Evolutionary conservation across 2,113 vertebrate genomes (phyloP).

Genomic region (Bubo scandiacus): DNA sequence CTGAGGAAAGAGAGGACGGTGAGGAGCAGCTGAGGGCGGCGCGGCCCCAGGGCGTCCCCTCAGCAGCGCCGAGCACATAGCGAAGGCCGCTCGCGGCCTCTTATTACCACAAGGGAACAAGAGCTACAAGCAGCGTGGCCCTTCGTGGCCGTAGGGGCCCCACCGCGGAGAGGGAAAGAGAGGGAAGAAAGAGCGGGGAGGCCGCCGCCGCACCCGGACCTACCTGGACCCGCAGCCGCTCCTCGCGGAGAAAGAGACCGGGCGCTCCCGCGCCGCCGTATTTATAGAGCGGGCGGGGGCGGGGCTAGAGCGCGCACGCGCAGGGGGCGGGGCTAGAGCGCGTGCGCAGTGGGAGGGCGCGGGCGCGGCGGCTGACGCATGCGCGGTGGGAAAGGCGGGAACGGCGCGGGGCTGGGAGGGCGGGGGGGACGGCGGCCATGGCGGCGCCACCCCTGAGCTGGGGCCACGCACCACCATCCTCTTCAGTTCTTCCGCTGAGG

Average conservation of each 20-base stretch:
- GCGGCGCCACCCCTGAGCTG: too few relatives aligned
- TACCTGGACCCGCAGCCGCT: accelerated
- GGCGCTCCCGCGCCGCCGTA: too few relatives aligned
- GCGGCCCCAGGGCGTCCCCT: too few relatives aligned
- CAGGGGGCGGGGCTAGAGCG: neutral
- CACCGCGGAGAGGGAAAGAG: neutral
- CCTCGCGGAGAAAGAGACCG: neutral
- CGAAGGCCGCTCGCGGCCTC: too few relatives aligned
- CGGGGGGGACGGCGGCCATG: too few relatives aligned
- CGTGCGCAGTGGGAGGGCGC: too few relatives aligned
- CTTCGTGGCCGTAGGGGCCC: neutral
- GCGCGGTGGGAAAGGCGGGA: neutral
- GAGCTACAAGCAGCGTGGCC: neutral
- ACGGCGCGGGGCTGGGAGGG: too few relatives aligned
- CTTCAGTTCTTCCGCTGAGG: too few relatives aligned
- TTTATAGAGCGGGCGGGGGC: neutral
- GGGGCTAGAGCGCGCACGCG: neutral
- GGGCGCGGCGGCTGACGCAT: neutral
- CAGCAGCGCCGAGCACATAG: neutral
- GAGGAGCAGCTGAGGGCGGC: neutral
- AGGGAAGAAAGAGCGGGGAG: too few relatives aligned
- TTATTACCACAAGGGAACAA: too few relatives aligned
- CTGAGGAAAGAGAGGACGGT: accelerated
- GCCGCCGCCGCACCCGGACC: too few relatives aligned
- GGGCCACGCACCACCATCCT: too few relatives aligned